These are phyloP conservation scores for Pachyramphus minor DNA, from an alignment of 2,113 vertebrate species.

Conservation along the genomic window DNA sequence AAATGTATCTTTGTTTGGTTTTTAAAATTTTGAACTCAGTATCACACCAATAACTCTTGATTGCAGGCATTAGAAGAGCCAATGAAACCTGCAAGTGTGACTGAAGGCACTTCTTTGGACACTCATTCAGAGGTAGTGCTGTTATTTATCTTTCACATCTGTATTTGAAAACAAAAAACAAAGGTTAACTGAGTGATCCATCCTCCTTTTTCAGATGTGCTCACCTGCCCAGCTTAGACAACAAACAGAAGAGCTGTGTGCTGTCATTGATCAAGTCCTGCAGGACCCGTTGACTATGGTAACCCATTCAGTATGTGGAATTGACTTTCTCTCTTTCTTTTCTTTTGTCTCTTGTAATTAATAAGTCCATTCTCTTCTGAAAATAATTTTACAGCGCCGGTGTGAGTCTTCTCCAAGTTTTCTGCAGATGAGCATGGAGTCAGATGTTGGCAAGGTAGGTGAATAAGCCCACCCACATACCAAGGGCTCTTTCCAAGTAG, in stretches of 20 bases:
- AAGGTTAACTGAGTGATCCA: neutral
- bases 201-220: constrained; percentile 79
- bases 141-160: neutral
- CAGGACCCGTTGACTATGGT: constrained; percentile 81
- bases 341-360: neutral
- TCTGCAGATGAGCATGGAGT: constrained; percentile 54
- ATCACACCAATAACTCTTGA: constrained; percentile 29
- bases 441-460: constrained; percentile 77
- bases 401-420: constrained; percentile 70
- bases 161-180: neutral
- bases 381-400: constrained; percentile 57
- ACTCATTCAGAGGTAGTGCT: constrained; percentile 78
- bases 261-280: constrained; percentile 90
- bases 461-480: neutral
- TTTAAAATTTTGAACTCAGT: neutral
- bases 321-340: neutral
- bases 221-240: constrained; percentile 89
- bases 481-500: neutral
- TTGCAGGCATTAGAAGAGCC: constrained; percentile 83
- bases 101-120: constrained; percentile 62
- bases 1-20: neutral
- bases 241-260: constrained; percentile 90
- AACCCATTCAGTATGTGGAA: constrained; percentile 37
- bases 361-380: constrained; percentile 14
- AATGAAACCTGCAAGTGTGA: neutral